Evolutionary conservation across 2,888 invertebrate species (phyloP).

Genomic region (Epiblema foenella): DNA sequence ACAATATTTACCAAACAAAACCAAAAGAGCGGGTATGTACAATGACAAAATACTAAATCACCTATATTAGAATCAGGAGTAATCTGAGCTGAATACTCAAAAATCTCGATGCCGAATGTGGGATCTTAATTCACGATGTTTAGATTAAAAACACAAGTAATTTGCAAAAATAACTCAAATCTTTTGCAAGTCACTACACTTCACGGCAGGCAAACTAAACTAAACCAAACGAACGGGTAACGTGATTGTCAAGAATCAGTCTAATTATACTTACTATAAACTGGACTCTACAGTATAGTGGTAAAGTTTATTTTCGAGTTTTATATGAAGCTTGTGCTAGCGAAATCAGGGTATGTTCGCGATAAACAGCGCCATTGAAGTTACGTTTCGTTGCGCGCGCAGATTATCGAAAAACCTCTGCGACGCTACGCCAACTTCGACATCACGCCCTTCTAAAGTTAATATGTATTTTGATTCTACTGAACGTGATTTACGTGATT

Average conservation of each 20-base stretch:
- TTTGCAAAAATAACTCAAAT: constrained; percentile 29
- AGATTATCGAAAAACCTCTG: constrained; percentile 3
- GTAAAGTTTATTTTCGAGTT: not conserved
- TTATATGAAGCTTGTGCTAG: not conserved
- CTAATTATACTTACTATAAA: not conserved
- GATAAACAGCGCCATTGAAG: not conserved
- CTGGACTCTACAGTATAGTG: accelerated
- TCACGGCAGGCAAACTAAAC: too few species aligned
- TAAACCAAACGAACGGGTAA: not conserved
- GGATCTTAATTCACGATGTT: not conserved
- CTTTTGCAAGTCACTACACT: constrained; percentile 37
- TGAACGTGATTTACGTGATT: too few species aligned
- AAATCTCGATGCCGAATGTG: not conserved
- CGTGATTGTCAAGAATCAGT: not conserved
- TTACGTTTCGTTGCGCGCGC: constrained; percentile 40
- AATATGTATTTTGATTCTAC: too few species aligned
- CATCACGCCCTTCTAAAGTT: not conserved
- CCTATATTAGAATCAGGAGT: not conserved
- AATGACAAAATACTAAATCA: not conserved
- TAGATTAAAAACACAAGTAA: constrained; percentile 10
- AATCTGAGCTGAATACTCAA: not conserved
- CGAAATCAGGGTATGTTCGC: not conserved
- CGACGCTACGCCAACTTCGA: not conserved
- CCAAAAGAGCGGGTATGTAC: constrained; percentile 1
- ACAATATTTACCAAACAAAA: not conserved